A percentile compares a stretch with the other conserved stretches of the same genome.
These are phyloP conservation scores for Nipponacmea schrenckii DNA, from an alignment of 2,888 invertebrate genomes.

Conservation along the genomic window DNA sequence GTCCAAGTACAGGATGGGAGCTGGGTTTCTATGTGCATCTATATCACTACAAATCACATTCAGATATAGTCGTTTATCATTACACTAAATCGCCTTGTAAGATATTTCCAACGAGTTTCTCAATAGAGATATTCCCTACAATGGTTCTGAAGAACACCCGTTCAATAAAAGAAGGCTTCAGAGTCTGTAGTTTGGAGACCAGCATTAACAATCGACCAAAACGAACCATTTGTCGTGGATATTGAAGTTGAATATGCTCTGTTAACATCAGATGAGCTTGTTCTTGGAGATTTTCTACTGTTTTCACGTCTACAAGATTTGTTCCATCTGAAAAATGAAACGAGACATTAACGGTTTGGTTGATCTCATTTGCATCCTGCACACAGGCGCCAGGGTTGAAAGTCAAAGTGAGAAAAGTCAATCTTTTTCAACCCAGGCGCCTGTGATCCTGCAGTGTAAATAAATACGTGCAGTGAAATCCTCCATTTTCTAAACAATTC, in stretches of 20 bases:
- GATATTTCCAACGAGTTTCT: constrained; percentile 52
- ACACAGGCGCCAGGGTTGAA: no score
- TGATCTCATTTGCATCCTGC: no score
- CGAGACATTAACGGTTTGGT: no score
- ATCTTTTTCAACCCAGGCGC: no score
- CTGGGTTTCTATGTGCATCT: no score
- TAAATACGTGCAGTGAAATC: no score
- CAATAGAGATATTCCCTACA: constrained; percentile 51
- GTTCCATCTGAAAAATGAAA: constrained; percentile 76
- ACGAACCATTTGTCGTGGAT: constrained; percentile 87
- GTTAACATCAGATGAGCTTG: constrained; percentile 93
- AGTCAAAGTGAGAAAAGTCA: no score
- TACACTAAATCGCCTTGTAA: constrained; percentile 42
- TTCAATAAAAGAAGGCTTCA: constrained; percentile 41
- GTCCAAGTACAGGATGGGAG: no score
- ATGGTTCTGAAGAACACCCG: constrained; percentile 53
- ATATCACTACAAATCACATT: no score
- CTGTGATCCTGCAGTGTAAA: no score
- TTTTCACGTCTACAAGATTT: constrained; percentile 86
- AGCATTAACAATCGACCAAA: constrained; percentile 74
- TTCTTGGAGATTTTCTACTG: constrained; percentile 93
- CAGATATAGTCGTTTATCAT: background rate
- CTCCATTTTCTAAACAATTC: no score
- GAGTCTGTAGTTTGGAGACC: constrained; percentile 45
- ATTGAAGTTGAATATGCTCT: constrained; percentile 89